phyloP scores from a whole-genome alignment of 2,888 invertebrate genomes.

The Melieria picta region DNA sequence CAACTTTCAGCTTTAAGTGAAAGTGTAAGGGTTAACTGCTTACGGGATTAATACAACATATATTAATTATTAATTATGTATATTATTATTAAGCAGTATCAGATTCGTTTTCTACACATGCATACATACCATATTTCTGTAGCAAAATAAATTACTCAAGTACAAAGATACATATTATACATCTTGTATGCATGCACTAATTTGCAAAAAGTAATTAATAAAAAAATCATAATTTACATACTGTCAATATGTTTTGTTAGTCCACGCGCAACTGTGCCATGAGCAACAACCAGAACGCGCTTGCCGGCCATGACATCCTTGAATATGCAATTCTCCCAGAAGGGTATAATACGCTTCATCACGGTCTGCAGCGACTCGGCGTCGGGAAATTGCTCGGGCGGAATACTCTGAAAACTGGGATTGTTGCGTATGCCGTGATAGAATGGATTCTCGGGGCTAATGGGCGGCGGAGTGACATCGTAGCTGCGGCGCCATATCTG shows the following conservation, averaged over 20 bases:
- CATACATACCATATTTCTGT: neutral
- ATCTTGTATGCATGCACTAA: neutral
- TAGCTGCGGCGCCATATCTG: conserved; percentile 88
- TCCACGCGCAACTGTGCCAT: conserved; percentile 86
- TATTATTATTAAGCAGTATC: no score
- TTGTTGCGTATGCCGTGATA: conserved; percentile 81
- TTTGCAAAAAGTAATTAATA: neutral
- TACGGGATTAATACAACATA: no score
- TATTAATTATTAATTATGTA: no score
- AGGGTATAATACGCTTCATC: conserved; percentile 83
- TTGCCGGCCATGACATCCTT: conserved; percentile 76
- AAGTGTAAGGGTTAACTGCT: no score
- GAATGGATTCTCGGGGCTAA: conserved; percentile 80
- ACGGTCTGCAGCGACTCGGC: conserved; percentile 85
- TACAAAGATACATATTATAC: neutral
- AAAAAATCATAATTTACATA: conserved; percentile 57
- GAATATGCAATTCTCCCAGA: conserved; percentile 86
- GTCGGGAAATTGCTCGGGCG: conserved; percentile 80
- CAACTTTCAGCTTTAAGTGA: no score
- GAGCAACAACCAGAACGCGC: conserved; percentile 83
- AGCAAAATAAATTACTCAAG: neutral
- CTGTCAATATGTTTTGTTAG: conserved; percentile 88
- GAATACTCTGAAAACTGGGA: conserved; percentile 76
- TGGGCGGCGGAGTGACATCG: conserved; percentile 83
- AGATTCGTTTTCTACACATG: no score